Evolutionary conservation across 2,888 invertebrate species (phyloP), one percentile per base, ranked within the genome.

Genomic region (Bugulina stolonifera): DNA sequence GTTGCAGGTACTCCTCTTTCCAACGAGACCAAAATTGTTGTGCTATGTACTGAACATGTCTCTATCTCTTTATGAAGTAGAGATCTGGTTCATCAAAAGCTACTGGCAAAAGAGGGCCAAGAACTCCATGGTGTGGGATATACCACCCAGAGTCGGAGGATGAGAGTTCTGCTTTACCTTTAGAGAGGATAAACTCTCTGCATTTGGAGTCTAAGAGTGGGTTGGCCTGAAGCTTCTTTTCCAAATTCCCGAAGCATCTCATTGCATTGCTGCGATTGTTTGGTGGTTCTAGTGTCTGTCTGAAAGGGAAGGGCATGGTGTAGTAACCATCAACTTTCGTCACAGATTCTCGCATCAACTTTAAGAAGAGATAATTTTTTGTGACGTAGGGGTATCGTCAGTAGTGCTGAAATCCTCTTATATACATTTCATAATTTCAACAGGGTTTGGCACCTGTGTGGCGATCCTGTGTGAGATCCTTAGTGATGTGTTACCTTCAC

Each of bases 401-500:
- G 52, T 52, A 22, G 52, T 52, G 52, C 52, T 52, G 52, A 52
- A 52, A 52, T 52, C 52, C 52, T 52, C 52, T 52, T 52, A 22
- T 52, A 52, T 10, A 52, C 52, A 52, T 22, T 52, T 52, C 52
- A 52, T 52, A 22, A 52, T 52, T 52, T 52, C 52, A 52, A 52
- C 52, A 52, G 52, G 52, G 52, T 22, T 52, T 52, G 22, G 52
- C 52, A 14, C 52, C 52, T 52, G 52, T 52, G 52, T 14, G 22
- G 52, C 22, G 52, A 52, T 52, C 52, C 52, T 52, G 52, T 52
- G 52, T 22, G 52, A 52, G 52, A 52, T 52, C 52, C 52, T 52
- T 52, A 52, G 52, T 52, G 52, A 22, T 52, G 52, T 52, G 52
- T 52, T 52, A 52, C 52, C 52, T 52, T 52, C 52, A 52, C 52